phyloP scores from a whole-genome alignment of 2,797 vertebrate species.

The Zonotrichia albicollis region DNA sequence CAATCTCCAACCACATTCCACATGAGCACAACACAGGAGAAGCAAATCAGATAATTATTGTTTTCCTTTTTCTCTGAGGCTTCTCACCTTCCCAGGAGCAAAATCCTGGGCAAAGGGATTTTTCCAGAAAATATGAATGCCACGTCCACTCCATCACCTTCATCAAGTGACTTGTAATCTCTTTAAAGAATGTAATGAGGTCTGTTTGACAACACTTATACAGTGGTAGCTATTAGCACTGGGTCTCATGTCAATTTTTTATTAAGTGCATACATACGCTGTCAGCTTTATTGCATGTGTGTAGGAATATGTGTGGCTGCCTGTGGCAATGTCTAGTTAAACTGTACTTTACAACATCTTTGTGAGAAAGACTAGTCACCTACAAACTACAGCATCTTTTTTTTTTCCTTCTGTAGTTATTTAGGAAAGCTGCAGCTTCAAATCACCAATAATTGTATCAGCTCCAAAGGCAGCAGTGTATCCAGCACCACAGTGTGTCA shows the following conservation, averaged over 20 bases:
- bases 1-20: too few relatives aligned
- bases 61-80: too few relatives aligned
- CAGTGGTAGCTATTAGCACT: not conserved
- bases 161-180: not conserved
- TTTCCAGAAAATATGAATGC: too few relatives aligned
- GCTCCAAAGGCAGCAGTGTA: not conserved
- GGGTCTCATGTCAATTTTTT: not conserved
- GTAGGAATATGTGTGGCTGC: not conserved
- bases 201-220: not conserved
- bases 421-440: not conserved
- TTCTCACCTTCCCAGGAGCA: too few relatives aligned
- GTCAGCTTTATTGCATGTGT: not conserved
- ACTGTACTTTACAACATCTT: not conserved
- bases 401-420: not conserved
- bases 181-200: slow-evolving; percentile 3
- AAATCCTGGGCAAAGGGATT: too few relatives aligned
- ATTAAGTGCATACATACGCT: fast-evolving
- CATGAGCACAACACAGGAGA: too few relatives aligned
- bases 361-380: not conserved
- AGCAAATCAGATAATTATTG: too few relatives aligned
- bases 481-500: not conserved
- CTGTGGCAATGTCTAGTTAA: not conserved
- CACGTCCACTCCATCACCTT: not conserved
- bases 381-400: not conserved
- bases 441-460: not conserved